Evolutionary conservation across 53 echinoderm and acorn worm species (phyloP), one percentile per base, ranked within the genome.

Genomic region (Luidia sarsii): DNA sequence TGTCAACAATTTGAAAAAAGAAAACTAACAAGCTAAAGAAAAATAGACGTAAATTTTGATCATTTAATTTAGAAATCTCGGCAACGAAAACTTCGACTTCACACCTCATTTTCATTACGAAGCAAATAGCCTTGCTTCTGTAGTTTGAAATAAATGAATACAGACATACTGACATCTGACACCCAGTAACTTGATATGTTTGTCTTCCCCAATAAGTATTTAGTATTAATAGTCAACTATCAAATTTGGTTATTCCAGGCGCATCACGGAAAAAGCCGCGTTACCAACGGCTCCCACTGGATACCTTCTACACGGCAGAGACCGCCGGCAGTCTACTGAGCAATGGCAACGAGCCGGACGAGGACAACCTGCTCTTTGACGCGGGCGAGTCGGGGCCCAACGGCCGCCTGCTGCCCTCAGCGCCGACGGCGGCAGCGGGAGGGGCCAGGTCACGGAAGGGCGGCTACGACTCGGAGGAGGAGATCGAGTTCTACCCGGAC

Each of bases 401-500:
- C 13, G 77, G 77, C 21, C 77, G 32, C 15, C 77, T 77, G 30
- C 33, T 77, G 45, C 54, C 72, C 0, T 8, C 48, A 22, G 25
- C 25, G 18, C 6, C 41, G 11, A n/a, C n/a, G n/a, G n/a, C n/a
- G n/a, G n/a, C n/a, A n/a, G n/a, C n/a, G n/a, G n/a, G n/a, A n/a
- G n/a, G n/a, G n/a, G n/a, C n/a, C n/a, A n/a, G n/a, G n/a, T 10
- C 8, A 10, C 8, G 8, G 11, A 77, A 48, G 22, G 33, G 33
- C 11, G 77, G 61, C 20, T 77, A 77, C 32, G 61, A 77, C 33
- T 77, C 77, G 10, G 60, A 77, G 46, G 77, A 77, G 48, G 77
- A 77, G 33, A 77, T 77, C 10, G 77, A 77, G 77, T 77, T 77
- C 60, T 77, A 77, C 77, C 32, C 32, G 33, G 77, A 77, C 48